These are phyloP conservation scores for Amphipoea oculea DNA, from an alignment of 2,888 invertebrate genomes.

Conservation along the genomic window DNA sequence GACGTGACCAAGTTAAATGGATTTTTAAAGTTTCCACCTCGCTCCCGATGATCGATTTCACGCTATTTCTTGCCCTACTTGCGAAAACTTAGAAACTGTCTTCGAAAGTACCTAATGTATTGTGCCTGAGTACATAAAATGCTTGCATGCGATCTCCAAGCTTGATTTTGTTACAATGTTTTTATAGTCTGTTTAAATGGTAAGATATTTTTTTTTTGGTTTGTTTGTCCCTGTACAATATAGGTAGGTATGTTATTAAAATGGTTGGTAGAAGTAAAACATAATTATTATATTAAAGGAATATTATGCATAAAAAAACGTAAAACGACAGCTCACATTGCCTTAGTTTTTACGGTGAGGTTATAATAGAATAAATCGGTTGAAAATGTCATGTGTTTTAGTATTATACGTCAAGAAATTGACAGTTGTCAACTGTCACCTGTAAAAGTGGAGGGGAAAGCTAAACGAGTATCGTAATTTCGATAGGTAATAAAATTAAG, in stretches of 20 bases:
- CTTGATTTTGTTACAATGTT: slow-evolving; percentile 18
- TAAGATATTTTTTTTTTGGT: not conserved
- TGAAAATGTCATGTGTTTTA: not conserved
- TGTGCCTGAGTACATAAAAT: slow-evolving; percentile 21
- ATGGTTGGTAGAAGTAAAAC: too few species aligned
- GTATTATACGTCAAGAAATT: not conserved
- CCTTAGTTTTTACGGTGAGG: not conserved
- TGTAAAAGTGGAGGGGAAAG: not conserved
- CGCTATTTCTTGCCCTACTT: slow-evolving; percentile 48
- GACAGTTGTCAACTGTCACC: not conserved
- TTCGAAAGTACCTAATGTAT: slow-evolving; percentile 22
- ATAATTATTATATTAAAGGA: too few species aligned
- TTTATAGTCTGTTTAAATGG: not conserved
- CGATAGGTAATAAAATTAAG: not conserved
- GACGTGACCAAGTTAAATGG: slow-evolving; percentile 64
- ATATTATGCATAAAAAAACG: not conserved
- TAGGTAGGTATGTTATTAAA: too few species aligned
- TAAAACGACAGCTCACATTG: too few species aligned
- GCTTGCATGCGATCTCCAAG: slow-evolving; percentile 36
- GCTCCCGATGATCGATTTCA: slow-evolving; percentile 56
- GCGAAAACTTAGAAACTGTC: slow-evolving; percentile 51
- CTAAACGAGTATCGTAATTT: not conserved
- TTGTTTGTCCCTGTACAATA: not conserved
- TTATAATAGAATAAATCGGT: not conserved
- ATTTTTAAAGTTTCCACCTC: slow-evolving; percentile 58